These are phyloP conservation scores for Hyperoplus lanceolatus DNA, from an alignment of 2,797 vertebrate genomes.

Conservation along the genomic window DNA sequence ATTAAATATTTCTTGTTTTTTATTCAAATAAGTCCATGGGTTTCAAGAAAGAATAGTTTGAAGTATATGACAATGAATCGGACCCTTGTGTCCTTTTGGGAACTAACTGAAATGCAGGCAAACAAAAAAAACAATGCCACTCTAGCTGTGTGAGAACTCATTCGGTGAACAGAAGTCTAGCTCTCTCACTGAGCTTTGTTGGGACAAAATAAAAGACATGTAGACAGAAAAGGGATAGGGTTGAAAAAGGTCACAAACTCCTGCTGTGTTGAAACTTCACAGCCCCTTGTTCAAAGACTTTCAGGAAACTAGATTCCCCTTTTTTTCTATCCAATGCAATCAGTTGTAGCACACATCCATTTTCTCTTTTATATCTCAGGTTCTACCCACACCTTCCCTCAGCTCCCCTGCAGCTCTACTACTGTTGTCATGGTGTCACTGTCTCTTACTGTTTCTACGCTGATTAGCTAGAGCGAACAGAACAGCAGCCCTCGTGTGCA, in stretches of 20 bases:
- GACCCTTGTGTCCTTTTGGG: slow-evolving; percentile 10
- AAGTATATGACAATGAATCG: slow-evolving; percentile 8
- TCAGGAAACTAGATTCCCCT: slow-evolving; percentile 29
- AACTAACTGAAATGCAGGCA: slow-evolving; percentile 20
- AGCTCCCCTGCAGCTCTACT: slow-evolving; percentile 29
- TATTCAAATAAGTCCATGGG: neutral
- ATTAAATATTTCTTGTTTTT: slow-evolving; percentile 13
- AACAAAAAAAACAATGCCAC: slow-evolving; percentile 23
- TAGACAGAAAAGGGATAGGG: slow-evolving; percentile 29
- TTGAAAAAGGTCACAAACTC: slow-evolving; percentile 55
- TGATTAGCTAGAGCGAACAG: slow-evolving; percentile 67
- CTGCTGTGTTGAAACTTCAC: slow-evolving; percentile 56
- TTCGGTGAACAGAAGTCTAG: slow-evolving; percentile 36
- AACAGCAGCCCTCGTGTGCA: slow-evolving; percentile 66
- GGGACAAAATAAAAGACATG: slow-evolving; percentile 32
- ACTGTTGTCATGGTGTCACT: slow-evolving; percentile 75
- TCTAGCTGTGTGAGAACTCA: slow-evolving; percentile 35
- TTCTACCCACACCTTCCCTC: slow-evolving; percentile 14
- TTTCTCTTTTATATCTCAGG: slow-evolving; percentile 42
- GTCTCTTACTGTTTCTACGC: slow-evolving; percentile 64
- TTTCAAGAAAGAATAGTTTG: slow-evolving; percentile 10
- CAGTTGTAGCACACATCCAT: slow-evolving; percentile 48
- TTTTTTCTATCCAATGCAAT: slow-evolving; percentile 41
- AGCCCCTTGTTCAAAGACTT: slow-evolving; percentile 38
- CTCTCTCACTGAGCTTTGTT: slow-evolving; percentile 11